phyloP scores from a whole-genome alignment of 2,888 invertebrate species.

The Apocheima hispidaria region DNA sequence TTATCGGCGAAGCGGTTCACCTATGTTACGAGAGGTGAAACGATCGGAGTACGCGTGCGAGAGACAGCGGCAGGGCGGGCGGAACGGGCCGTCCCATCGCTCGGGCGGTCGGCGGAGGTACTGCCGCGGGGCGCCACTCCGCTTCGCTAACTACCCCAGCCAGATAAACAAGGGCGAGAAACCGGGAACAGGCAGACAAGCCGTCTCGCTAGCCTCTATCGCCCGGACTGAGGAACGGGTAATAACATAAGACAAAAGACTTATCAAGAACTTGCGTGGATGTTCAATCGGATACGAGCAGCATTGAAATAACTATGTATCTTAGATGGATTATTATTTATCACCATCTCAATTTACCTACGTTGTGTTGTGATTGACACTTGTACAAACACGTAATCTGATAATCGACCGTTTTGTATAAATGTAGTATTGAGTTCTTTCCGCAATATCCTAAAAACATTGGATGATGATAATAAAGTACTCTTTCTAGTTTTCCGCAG shows the following conservation, averaged over 20 bases:
- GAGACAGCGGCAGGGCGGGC: constrained; percentile 56
- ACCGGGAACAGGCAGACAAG: constrained; percentile 83
- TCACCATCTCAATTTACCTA: constrained; percentile 50
- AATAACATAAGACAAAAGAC: constrained; percentile 82
- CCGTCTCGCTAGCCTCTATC: constrained; percentile 82
- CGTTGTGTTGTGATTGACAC: constrained; percentile 17
- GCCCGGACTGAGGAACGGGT: constrained; percentile 71
- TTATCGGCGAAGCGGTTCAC: constrained; percentile 64
- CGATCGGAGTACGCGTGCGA: constrained; percentile 54
- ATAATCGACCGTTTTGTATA: no score
- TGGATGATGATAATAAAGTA: no score
- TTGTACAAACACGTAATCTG: neutral
- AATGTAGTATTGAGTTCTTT: no score
- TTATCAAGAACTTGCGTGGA: constrained; percentile 62
- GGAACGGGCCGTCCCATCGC: constrained; percentile 77
- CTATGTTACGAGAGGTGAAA: constrained; percentile 59
- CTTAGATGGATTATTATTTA: constrained; percentile 44
- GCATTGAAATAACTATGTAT: neutral
- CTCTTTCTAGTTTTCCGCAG: no score
- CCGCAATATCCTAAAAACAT: no score
- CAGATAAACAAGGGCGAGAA: constrained; percentile 84
- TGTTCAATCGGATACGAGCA: constrained; percentile 44
- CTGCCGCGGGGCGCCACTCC: constrained; percentile 72
- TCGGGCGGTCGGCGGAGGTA: constrained; percentile 67
- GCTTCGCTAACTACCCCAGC: constrained; percentile 74